phyloP scores from a whole-genome alignment of 2,113 vertebrate genomes.

The cattle (Bos taurus) region DNA sequence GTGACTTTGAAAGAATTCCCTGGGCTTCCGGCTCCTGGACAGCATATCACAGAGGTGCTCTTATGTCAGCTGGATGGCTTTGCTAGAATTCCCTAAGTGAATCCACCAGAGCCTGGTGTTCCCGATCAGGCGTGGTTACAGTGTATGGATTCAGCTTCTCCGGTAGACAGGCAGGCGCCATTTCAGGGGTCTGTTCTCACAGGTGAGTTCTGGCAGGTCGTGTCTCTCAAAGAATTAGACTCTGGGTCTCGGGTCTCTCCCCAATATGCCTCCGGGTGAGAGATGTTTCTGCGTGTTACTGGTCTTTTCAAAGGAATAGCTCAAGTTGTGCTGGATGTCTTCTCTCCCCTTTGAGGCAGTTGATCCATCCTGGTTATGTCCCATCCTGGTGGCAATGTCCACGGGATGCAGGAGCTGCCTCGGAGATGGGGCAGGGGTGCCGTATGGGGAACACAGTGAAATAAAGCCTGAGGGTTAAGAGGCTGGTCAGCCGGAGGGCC shows the following conservation, averaged over 20 bases:
- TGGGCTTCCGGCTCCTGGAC: not conserved
- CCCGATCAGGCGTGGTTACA: not conserved
- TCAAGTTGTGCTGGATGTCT: not conserved
- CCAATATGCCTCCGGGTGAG: not conserved
- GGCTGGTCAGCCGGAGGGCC: accelerated
- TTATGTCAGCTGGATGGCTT: not conserved
- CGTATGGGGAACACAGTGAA: not conserved
- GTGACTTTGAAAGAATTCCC: not conserved
- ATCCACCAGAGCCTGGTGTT: not conserved
- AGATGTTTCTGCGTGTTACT: not conserved
- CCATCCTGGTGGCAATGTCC: not conserved
- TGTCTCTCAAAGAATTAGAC: not conserved
- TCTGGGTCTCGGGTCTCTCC: not conserved
- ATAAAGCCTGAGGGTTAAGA: not conserved
- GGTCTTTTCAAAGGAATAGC: not conserved
- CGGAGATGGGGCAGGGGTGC: not conserved
- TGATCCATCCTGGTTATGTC: not conserved
- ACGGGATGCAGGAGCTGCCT: too few relatives aligned
- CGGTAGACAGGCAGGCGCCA: not conserved
- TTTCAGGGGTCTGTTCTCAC: not conserved
- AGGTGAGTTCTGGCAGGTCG: not conserved
- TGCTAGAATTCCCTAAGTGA: not conserved
- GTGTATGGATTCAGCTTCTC: not conserved
- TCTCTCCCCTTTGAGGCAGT: not conserved
- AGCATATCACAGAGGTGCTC: not conserved